Conservation (phyloP, 2,797 vertebrate species). For the Schizopygopsis malacanthus region DNA sequence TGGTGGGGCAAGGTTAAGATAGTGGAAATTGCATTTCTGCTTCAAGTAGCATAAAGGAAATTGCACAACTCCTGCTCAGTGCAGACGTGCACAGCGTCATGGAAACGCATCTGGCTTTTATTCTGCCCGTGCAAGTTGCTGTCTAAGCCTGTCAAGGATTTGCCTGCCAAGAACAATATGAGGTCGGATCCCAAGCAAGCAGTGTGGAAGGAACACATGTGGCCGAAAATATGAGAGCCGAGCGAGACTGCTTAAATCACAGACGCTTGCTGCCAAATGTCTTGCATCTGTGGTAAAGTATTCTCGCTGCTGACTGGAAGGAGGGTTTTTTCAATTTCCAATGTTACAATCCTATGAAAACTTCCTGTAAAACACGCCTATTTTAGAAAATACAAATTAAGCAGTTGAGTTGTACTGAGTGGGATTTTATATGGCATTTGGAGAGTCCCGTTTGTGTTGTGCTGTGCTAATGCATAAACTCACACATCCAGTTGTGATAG, state of each 20-base stretch:
- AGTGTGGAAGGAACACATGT: slow-evolving; percentile 48
- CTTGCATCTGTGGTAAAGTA: slow-evolving; percentile 54
- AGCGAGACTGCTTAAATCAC: slow-evolving; percentile 54
- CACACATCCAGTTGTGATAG: background rate
- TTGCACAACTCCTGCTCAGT: slow-evolving; percentile 52
- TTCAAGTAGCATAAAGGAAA: slow-evolving; percentile 48
- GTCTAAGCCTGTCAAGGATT: slow-evolving; percentile 58
- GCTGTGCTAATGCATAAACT: background rate
- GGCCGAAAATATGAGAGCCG: slow-evolving; percentile 53
- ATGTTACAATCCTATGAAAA: slow-evolving; percentile 43
- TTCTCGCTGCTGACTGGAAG: slow-evolving; percentile 53
- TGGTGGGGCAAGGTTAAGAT: slow-evolving; percentile 46
- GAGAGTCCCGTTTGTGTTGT: background rate
- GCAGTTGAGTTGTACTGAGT: slow-evolving; percentile 3
- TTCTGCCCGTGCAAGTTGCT: slow-evolving; percentile 57
- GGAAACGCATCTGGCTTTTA: slow-evolving; percentile 65
- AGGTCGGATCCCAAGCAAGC: slow-evolving; percentile 46
- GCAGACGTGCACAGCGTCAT: slow-evolving; percentile 59
- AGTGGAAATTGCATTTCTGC: slow-evolving; percentile 54
- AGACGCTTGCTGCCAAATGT: slow-evolving; percentile 40
- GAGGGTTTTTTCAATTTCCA: slow-evolving; percentile 42
- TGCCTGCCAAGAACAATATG: slow-evolving; percentile 59
- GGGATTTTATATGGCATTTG: background rate
- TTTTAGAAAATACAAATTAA: slow-evolving; percentile 40
- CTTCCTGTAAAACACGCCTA: slow-evolving; percentile 51